Conservation (phyloP, 2,113 vertebrate genomes). For the Chitala chitala region DNA sequence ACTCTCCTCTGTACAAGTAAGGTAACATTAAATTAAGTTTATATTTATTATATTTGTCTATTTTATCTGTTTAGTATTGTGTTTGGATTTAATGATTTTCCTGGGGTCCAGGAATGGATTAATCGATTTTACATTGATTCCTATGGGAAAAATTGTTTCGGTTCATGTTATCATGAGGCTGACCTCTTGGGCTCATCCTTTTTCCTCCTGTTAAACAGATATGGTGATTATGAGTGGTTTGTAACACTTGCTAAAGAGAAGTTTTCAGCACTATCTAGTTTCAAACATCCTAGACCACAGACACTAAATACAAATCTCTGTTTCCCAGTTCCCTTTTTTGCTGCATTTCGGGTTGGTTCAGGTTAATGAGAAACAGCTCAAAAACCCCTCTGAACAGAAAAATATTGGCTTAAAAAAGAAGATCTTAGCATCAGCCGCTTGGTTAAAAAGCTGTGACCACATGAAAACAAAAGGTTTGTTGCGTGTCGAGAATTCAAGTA, state of each 20-base stretch:
- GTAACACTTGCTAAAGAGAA: constrained; percentile 4
- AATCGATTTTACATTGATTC: too few species aligned
- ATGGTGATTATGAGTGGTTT: constrained; percentile 20
- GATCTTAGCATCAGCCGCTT: constrained; percentile 11
- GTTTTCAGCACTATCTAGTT: not conserved
- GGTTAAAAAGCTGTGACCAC: constrained; percentile 19
- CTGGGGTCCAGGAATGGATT: too few species aligned
- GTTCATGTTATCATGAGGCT: too few species aligned
- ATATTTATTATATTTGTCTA: too few species aligned
- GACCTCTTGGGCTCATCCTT: too few species aligned
- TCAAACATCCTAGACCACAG: not conserved
- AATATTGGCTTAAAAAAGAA: too few species aligned
- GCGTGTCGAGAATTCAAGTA: constrained; percentile 24
- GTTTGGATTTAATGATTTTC: too few species aligned
- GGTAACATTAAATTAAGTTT: too few species aligned
- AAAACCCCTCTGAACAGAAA: not conserved
- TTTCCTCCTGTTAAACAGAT: constrained; percentile 17
- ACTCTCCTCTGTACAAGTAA: too few species aligned
- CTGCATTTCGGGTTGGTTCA: not conserved
- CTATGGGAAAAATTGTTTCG: too few species aligned
- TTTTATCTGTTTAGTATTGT: too few species aligned
- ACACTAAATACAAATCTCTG: not conserved
- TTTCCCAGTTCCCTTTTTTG: not conserved
- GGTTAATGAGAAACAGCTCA: constrained; percentile 14
- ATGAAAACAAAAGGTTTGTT: constrained; percentile 25